Conservation (phyloP, 2,113 vertebrate species). For the Falcunculus frontatus region DNA sequence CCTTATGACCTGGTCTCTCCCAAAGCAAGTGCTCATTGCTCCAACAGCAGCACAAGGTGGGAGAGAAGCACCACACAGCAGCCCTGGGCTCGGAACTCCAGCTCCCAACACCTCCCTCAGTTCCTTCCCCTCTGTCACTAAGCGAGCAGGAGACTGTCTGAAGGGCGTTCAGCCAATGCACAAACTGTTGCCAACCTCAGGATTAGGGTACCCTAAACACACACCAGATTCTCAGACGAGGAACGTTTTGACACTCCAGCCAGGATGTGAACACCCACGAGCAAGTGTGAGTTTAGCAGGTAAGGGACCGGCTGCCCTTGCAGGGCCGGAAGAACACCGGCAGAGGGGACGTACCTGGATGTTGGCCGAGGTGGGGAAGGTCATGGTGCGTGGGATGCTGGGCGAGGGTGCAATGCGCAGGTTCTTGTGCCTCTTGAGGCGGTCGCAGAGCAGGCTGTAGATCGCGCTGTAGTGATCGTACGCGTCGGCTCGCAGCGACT, state of each 20-base stretch:
- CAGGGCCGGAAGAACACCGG: rapidly evolving
- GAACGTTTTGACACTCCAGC: rapidly evolving
- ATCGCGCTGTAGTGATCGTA: constrained; percentile 99
- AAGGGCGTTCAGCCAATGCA: background rate
- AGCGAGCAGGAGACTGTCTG: background rate
- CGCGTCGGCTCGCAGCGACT: constrained; percentile 91
- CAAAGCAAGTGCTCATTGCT: background rate
- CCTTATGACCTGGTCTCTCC: background rate
- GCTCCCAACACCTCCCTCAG: background rate
- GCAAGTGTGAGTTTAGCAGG: rapidly evolving
- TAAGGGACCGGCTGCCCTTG: background rate
- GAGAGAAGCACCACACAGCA: background rate
- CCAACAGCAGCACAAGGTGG: background rate
- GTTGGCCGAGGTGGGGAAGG: constrained; percentile 79
- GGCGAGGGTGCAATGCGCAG: constrained; percentile 80
- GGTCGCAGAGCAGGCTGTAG: constrained; percentile 96
- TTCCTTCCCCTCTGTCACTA: background rate
- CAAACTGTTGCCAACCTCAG: background rate
- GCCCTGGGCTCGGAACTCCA: background rate
- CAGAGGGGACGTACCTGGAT: constrained; percentile 78
- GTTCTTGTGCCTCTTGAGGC: constrained; percentile 94
- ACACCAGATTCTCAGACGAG: rapidly evolving
- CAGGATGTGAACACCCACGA: rapidly evolving
- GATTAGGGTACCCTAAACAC: background rate
- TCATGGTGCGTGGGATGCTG: constrained; percentile 76